These are phyloP conservation scores for Macrosteles quadrilineatus DNA, from an alignment of 1,140 invertebrate genomes.

Conservation along the genomic window DNA sequence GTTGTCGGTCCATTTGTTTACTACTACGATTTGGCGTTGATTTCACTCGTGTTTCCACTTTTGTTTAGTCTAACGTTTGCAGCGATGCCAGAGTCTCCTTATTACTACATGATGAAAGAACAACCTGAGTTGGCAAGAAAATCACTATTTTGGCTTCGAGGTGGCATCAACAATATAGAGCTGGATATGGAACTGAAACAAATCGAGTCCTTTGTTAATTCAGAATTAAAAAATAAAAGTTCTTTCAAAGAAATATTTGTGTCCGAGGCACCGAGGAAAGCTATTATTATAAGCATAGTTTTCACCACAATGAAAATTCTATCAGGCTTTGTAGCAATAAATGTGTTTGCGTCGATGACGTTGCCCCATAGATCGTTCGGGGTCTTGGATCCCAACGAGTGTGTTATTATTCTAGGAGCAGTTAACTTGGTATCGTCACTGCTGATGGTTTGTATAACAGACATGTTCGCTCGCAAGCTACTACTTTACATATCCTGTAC, in stretches of 20 bases:
- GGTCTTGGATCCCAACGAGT: conserved; percentile 32
- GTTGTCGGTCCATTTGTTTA: conserved; percentile 64
- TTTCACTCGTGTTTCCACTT: conserved; percentile 60
- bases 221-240: conserved; percentile 47
- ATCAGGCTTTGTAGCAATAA: conserved; percentile 38
- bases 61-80: conserved; percentile 66
- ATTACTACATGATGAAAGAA: conserved; percentile 62
- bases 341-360: conserved; percentile 37
- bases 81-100: conserved; percentile 82
- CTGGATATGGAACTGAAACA: conserved; percentile 39
- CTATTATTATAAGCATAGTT: conserved; percentile 54
- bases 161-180: conserved; percentile 31
- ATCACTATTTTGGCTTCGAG: conserved; percentile 66
- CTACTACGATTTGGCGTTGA: conserved; percentile 66
- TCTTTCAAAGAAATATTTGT: conserved; percentile 51
- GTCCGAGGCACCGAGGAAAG: conserved; percentile 51
- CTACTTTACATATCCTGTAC: conserved; percentile 55
- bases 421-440: conserved; percentile 50
- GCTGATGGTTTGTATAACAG: conserved; percentile 52
- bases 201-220: conserved; percentile 45
- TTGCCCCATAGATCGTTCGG: conserved; percentile 44
- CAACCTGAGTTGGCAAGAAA: conserved; percentile 61
- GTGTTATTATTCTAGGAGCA: conserved; percentile 37
- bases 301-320: neutral
- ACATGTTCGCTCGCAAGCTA: conserved; percentile 53